phyloP scores from a whole-genome alignment of 2,113 vertebrate species.

The Ovibos moschatus region DNA sequence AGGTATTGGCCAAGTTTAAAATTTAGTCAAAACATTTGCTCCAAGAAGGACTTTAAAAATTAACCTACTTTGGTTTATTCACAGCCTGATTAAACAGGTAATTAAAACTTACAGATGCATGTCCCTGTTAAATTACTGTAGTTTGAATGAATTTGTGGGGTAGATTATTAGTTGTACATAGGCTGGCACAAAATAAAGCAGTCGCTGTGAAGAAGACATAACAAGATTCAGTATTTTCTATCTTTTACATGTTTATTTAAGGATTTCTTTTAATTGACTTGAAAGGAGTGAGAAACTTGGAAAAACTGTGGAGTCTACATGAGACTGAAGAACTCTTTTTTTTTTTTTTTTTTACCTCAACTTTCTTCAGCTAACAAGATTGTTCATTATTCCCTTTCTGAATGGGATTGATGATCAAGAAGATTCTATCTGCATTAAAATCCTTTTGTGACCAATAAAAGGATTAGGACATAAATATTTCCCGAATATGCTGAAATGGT shows the following conservation, averaged over 20 bases:
- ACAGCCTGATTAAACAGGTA: constrained; percentile 79
- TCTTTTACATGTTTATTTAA: constrained; percentile 52
- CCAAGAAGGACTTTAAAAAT: constrained; percentile 74
- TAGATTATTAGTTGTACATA: constrained; percentile 53
- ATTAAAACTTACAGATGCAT: constrained; percentile 79
- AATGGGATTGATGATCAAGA: constrained; percentile 58
- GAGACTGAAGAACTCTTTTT: not conserved
- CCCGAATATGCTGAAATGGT: not conserved
- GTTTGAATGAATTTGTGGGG: constrained; percentile 61
- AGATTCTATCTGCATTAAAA: constrained; percentile 69
- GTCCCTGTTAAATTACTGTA: constrained; percentile 69
- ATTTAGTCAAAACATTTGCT: constrained; percentile 72
- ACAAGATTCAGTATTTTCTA: constrained; percentile 42
- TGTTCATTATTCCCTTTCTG: constrained; percentile 6
- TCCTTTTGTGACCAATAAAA: constrained; percentile 65
- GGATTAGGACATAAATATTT: constrained; percentile 56
- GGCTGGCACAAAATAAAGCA: constrained; percentile 2
- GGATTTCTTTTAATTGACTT: constrained; percentile 59
- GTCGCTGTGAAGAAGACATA: not conserved
- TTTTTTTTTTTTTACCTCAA: not conserved
- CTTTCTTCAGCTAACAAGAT: not conserved
- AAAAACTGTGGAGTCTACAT: constrained; percentile 50
- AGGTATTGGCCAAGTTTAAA: constrained; percentile 64
- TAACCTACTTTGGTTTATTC: constrained; percentile 79
- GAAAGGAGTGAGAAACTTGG: constrained; percentile 30